Base-by-base conservation (phyloP, 1,140 invertebrate species). In the Cryptotermes secundus region DNA sequence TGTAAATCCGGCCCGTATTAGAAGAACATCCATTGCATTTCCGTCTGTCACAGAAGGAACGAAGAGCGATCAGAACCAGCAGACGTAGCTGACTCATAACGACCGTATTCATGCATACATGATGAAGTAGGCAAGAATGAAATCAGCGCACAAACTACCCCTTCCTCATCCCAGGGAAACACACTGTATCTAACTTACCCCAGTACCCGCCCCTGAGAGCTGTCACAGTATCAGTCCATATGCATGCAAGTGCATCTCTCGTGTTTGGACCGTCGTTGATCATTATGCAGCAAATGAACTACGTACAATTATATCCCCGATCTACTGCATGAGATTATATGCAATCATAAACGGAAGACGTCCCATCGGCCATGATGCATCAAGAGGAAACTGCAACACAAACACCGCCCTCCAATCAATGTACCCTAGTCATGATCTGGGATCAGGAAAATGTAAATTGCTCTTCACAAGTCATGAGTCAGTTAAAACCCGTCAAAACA, bases 41-140 rank as follows among this genome's bases (percentile, higher is more conserved):
- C 59, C n/a, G 59, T n/a, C 59, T 22, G n/a, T 72, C 59, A 72
- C n/a, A 72, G 2, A 72, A 72, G 59, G 2, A 26, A 31, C 3
- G 53, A n/a, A 26, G 7, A 59, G 26, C 7, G 53, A 59, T 59
- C 2, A 22, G 45, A 22, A 72, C 2, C 59, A 72, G 0, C 26
- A 1, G 16, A 22, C 14, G 45, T 1, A 49, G n/a, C 26, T 72
- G n/a, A 72, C 59, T 72, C 59, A 72, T 31, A 14, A 72, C 59
- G 9, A 49, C 45, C 4, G 45, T 19, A 22, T 49, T 1, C 38
- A 42, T 3, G 53, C 53, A n/a, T 59, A 6, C 53, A 59, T 59
- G 53, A 59, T 59, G 53, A 59, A 59, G 53, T 59, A 59, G 53
- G n/a, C n/a, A n/a, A n/a, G 53, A 59, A 59, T 59, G 53, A 59